phyloP scores from a whole-genome alignment of 2,113 vertebrate species.

The Muntiacus muntjak region DNA sequence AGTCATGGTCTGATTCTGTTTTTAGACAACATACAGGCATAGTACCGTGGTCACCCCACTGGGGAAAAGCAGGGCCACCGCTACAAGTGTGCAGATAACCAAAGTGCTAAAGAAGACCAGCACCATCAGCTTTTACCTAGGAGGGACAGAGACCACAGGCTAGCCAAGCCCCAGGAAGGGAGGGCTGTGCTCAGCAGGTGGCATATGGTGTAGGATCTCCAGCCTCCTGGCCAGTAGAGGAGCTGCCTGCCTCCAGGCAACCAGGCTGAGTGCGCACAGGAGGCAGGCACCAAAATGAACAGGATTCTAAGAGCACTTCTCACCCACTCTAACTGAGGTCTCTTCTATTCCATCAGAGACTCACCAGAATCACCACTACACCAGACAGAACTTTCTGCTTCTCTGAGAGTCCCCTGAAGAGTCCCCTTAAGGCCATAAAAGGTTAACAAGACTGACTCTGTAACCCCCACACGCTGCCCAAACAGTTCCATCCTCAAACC shows the following conservation, averaged over 20 bases:
- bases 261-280: neutral
- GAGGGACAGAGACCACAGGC: neutral
- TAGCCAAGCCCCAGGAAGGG: neutral
- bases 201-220: fast-evolving
- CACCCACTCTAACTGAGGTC: neutral
- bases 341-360: neutral
- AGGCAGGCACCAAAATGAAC: neutral
- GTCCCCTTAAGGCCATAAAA: neutral
- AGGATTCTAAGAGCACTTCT: neutral
- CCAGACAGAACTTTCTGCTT: neutral
- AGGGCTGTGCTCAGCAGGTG: neutral
- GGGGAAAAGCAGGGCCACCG: neutral
- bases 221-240: neutral
- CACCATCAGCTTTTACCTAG: neutral
- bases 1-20: neutral
- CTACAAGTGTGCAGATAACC: neutral
- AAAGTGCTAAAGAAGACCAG: neutral
- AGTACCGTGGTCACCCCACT: too few species aligned
- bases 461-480: neutral
- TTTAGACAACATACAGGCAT: neutral
- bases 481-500: neutral
- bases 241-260: neutral
- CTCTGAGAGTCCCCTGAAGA: neutral
- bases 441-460: neutral
- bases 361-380: neutral